Percentiles rank a stretch among this genome's conserved stretches.
phyloP scores from a whole-genome alignment of 1,140 invertebrate genomes.

The Halotydeus destructor region DNA sequence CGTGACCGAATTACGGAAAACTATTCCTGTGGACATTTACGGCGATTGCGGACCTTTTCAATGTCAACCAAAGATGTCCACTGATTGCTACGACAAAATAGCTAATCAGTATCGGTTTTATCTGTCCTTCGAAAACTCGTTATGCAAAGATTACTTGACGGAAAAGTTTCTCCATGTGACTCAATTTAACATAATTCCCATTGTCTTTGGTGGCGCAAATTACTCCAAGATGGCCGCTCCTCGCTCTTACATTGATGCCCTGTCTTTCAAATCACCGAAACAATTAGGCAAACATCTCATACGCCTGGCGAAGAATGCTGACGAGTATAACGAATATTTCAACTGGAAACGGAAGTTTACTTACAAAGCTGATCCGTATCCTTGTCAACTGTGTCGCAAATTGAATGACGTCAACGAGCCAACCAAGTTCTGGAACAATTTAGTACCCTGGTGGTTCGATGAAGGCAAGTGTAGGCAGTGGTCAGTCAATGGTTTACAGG shows the following conservation, averaged over 20 bases:
- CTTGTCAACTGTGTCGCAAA: neutral
- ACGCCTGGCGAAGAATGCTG: slow-evolving; percentile 17
- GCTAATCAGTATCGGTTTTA: slow-evolving; percentile 22
- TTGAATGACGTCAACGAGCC: neutral
- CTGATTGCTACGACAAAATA: slow-evolving; percentile 17
- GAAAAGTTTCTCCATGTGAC: slow-evolving; percentile 24
- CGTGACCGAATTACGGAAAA: slow-evolving; percentile 30
- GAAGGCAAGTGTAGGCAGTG: neutral
- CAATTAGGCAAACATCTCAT: slow-evolving; percentile 19
- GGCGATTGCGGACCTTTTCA: slow-evolving; percentile 33
- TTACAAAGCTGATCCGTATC: neutral
- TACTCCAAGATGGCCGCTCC: slow-evolving; percentile 22
- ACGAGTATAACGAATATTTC: slow-evolving; percentile 22
- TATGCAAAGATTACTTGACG: slow-evolving; percentile 26
- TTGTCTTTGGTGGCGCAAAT: slow-evolving; percentile 24
- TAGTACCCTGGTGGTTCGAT: slow-evolving; percentile 4
- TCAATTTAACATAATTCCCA: slow-evolving; percentile 21
- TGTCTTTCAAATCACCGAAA: slow-evolving; percentile 17
- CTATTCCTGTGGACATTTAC: slow-evolving; percentile 41
- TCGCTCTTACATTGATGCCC: slow-evolving; percentile 24
- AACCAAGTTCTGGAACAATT: neutral
- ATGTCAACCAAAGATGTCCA: slow-evolving; percentile 15
- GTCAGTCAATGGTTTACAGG: no score
- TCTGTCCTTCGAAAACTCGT: slow-evolving; percentile 24
- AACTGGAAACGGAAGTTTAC: slow-evolving; percentile 19